phyloP scores from a whole-genome alignment of 2,797 vertebrate species.

The Oreonectes daqikongensis region DNA sequence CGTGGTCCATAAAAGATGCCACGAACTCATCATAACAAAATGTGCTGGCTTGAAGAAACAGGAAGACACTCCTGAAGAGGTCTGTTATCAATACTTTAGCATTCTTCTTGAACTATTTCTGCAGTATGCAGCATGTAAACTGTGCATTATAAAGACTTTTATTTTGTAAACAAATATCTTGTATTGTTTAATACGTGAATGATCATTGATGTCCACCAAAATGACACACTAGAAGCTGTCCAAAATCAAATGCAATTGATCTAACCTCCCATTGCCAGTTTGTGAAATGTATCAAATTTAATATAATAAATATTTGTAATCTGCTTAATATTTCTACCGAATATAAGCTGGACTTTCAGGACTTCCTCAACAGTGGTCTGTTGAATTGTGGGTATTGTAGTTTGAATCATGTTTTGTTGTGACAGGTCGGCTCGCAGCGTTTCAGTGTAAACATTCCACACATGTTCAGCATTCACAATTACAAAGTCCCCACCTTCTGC shows the following conservation, averaged over 20 bases:
- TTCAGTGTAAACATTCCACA: conserved; percentile 99
- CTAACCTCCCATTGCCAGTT: not conserved
- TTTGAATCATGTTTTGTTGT: conserved; percentile 65
- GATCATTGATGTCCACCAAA: no score
- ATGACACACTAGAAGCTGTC: no score
- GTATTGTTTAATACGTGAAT: no score
- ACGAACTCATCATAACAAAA: conserved; percentile 98
- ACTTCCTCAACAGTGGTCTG: not conserved
- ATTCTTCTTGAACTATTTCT: not conserved
- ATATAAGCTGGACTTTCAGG: no score
- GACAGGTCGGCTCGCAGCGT: conserved; percentile 92
- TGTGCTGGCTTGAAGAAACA: conserved; percentile 97
- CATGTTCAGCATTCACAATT: conserved; percentile 98
- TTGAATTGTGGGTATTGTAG: conserved; percentile 24
- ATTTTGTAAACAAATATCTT: no score
- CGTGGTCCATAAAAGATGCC: conserved; percentile 97
- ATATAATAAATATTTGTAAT: no score
- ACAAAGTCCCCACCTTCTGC: conserved; percentile 98
- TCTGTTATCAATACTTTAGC: conserved; percentile 61
- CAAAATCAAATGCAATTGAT: not conserved
- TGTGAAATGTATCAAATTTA: not conserved
- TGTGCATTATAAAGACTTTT: no score
- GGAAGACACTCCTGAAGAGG: conserved; percentile 92
- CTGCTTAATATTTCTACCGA: no score
- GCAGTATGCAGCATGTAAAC: not conserved